Base-by-base conservation (phyloP, 1,140 invertebrate genomes). In the Bathynomus jamesi region DNA sequence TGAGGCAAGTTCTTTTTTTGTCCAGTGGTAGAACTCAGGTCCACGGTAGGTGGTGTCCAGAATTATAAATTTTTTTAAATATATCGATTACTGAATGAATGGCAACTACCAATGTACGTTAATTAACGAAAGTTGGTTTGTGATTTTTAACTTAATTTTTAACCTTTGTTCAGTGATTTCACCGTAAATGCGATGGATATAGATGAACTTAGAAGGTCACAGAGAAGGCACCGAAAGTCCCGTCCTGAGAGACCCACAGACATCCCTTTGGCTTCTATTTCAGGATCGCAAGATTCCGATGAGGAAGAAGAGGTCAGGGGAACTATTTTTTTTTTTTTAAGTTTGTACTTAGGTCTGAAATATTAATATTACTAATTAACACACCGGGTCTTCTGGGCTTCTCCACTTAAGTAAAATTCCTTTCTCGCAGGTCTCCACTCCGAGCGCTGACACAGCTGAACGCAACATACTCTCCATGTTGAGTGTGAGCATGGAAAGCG, bases 151-250 rank as follows among this genome's bases (percentile, higher is more conserved):
- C 17, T 8, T 40, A 8, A 40, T 40, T 40, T 8, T 40, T 40
- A 40, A 8, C 17, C 17, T 70, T 77, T 67, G 78, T 84, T 78
- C 73, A 92, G 90, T 78, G 90, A 92, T 78, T 94, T 91, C 79
- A 91, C 90, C 70, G 90, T 94, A 28, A 93, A 90, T 79, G 91
- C 91, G 53, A 92, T 93, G 87, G 91, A 93, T 79, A 90, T 89
- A 17, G 90, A 92, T 68, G 91, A 93, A 80, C 81, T 93, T 66
- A 83, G 91, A 21, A 89, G 90, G 79, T 93, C 91, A 1, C 86
- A 90, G 81, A 85, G 90, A 29, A 86, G 89, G 13, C 84, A 86
- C 8, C 89, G 90, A 80, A 87, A 72, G 64, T 62, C 72, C 32
- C 63, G 78, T 46, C 74, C 71, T 25, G 74, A 72, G 28, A 70